These are phyloP conservation scores for Zoanthus solanderi DNA, from an alignment of 92 coral and sea anemone genomes.

Conservation along the genomic window DNA sequence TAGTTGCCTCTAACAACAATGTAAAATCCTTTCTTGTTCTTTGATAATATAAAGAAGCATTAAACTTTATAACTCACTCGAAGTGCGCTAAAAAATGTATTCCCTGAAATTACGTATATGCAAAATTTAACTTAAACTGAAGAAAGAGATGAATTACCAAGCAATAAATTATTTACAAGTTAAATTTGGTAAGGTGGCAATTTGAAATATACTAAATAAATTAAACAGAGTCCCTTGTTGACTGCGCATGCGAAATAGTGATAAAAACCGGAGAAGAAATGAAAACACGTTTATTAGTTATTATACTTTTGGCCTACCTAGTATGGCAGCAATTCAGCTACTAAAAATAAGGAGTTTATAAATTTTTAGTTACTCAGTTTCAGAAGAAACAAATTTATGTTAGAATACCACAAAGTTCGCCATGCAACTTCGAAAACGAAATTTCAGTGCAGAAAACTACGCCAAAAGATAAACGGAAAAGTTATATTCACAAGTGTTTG, in stretches of 20 bases:
- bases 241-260: not conserved
- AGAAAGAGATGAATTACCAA: slow-evolving; percentile 13
- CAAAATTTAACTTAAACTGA: not conserved
- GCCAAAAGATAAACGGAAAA: no score
- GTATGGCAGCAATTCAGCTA: no score
- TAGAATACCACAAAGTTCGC: no score
- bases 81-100: not conserved
- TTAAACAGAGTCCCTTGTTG: not conserved
- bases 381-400: no score
- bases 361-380: no score
- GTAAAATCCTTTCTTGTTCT: not conserved
- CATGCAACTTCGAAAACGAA: no score
- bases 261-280: not conserved
- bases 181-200: slow-evolving; percentile 8
- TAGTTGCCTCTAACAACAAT: not conserved
- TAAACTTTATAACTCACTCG: not conserved
- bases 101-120: not conserved
- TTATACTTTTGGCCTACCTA: not conserved
- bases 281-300: not conserved
- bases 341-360: no score
- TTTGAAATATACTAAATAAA: no score
- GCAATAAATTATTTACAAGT: slow-evolving; percentile 8
- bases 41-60: not conserved
- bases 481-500: no score
- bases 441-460: no score